Evolutionary conservation across 30 jellyfish, hydroid and myxozoan genomes (phyloP).

Genomic region (Aurelia coerulea): DNA sequence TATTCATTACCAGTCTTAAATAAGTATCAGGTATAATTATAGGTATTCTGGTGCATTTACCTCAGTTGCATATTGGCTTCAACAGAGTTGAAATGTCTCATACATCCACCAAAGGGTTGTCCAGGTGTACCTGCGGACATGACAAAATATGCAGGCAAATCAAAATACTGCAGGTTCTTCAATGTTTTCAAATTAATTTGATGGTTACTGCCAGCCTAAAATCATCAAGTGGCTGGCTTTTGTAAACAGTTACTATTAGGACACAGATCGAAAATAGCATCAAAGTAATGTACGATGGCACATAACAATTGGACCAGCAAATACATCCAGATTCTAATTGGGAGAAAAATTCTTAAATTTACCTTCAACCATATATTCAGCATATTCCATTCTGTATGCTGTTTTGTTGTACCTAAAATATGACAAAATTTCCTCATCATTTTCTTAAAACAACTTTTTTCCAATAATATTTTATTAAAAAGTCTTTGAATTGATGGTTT

Average conservation of each 20-base stretch:
- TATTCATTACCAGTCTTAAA: background rate
- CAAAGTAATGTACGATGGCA: no score
- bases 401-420: slow-evolving; percentile 65
- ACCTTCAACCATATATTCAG: slow-evolving; percentile 99
- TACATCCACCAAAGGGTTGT: slow-evolving; percentile 94
- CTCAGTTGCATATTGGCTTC: slow-evolving; percentile 88
- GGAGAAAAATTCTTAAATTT: background rate
- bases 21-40: background rate
- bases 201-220: no score
- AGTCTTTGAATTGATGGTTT: no score
- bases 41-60: slow-evolving; percentile 10
- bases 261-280: no score
- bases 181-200: no score
- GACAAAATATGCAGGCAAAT: background rate
- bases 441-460: no score
- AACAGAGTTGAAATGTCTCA: slow-evolving; percentile 82
- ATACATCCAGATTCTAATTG: no score
- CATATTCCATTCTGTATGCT: slow-evolving; percentile 97
- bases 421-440: background rate
- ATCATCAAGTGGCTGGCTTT: no score
- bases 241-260: no score
- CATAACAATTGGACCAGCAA: no score
- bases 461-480: no score
- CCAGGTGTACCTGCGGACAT: slow-evolving; percentile 87
- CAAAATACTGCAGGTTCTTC: no score